Evolutionary conservation across 2,113 vertebrate genomes (phyloP).

Genomic region (Pedetes capensis): DNA sequence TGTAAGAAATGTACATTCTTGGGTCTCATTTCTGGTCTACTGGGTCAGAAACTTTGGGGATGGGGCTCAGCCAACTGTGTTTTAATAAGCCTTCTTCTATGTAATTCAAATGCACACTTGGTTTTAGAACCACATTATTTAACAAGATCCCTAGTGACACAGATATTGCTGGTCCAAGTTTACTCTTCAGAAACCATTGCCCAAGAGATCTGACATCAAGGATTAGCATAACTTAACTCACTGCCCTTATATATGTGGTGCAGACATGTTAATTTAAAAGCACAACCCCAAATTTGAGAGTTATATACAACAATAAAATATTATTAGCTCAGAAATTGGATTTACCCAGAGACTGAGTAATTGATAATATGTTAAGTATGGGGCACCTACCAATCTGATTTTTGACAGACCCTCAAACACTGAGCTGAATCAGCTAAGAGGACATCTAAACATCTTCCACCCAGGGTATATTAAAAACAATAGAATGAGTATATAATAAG

Average conservation of each 20-base stretch:
- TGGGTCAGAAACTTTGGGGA: neutral
- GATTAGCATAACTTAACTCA: neutral
- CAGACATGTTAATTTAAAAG: neutral
- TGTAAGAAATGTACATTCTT: neutral
- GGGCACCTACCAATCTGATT: neutral
- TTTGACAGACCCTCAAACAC: neutral
- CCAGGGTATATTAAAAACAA: neutral
- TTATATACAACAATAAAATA: neutral
- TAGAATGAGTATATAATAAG: neutral
- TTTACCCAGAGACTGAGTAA: neutral
- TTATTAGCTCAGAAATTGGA: neutral
- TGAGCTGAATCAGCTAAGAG: neutral
- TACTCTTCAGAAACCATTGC: neutral
- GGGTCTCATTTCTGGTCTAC: fast-evolving
- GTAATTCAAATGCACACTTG: neutral
- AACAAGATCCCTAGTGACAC: neutral
- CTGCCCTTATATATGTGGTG: neutral
- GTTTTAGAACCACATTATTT: neutral
- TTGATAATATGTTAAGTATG: neutral
- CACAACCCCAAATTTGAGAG: neutral
- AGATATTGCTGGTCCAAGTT: too few species aligned
- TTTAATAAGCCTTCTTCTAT: neutral
- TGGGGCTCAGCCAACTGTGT: neutral
- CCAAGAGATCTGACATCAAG: neutral
- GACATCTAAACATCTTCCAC: neutral